phyloP scores from a whole-genome alignment of 2,113 vertebrate genomes.

The Myiagra hebetior region DNA sequence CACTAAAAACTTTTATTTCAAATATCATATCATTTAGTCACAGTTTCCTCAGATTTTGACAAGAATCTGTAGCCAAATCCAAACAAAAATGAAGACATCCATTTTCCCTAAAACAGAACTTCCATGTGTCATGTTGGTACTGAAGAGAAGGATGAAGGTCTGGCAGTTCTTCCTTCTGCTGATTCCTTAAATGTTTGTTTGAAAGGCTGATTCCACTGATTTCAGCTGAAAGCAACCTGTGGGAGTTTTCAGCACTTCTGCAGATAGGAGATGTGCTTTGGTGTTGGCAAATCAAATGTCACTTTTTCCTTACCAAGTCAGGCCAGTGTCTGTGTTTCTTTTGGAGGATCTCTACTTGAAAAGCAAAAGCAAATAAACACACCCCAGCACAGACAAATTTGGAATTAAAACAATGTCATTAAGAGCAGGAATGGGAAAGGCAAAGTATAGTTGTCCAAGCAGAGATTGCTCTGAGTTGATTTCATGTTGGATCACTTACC shows the following conservation, averaged over 20 bases:
- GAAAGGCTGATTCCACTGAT: neutral
- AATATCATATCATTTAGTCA: rapidly evolving
- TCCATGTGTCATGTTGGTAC: neutral
- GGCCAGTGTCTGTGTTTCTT: neutral
- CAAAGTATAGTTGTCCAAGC: neutral
- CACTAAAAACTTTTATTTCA: neutral
- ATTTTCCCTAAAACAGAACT: neutral
- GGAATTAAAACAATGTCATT: neutral
- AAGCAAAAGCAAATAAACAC: neutral
- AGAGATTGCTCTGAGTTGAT: neutral
- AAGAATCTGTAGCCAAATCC: neutral
- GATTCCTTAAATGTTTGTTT: neutral
- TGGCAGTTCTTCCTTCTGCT: neutral
- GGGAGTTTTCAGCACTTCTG: neutral
- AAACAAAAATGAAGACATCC: neutral
- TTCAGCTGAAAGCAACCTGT: neutral
- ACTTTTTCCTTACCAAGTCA: neutral
- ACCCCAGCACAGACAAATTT: neutral
- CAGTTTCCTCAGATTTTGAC: neutral
- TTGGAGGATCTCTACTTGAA: neutral
- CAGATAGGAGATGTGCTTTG: neutral
- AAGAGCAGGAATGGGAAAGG: neutral
- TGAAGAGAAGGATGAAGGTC: neutral
- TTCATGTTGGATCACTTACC: rapidly evolving
- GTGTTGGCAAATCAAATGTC: neutral